Base-by-base conservation (phyloP, 2,113 vertebrate genomes). In the Morphnarchus princeps region DNA sequence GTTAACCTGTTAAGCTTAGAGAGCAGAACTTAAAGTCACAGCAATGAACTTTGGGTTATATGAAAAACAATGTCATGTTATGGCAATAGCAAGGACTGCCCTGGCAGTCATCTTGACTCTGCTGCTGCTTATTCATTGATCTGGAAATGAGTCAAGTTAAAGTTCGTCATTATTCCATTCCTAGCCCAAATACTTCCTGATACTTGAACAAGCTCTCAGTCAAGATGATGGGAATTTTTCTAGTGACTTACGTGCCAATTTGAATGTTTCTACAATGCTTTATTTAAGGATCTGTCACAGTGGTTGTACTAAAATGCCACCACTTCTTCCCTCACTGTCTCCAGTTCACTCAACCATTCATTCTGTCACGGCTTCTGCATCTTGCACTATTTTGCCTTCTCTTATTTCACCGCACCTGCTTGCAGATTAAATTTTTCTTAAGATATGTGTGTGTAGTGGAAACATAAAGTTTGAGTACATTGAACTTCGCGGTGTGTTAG, bases 371-470 rank as follows among this genome's bases (percentile, higher is more conserved):
- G 89, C 87, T 96, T 96, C 91, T 96, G 90, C 93, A 95, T 96
- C 95, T 82, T 87, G 87, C 89, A 94, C 96, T 94, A 9, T 94
- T 95, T 95, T 92, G 82, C 89, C 93, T 95, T 89, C 65, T 90
- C 95, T 88, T 85, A 61, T 66, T 95, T 96, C 74, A 95, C 95
- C 69, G 7, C 79, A 89, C 90, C 67, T 91, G 94, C 92, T 91
- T 95, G 71, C 87, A 93, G 79, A 96, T 80, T 40, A n/a, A 66
- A 11, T 59, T 90, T 76, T 94, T 85, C 87, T 73, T 88, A 77
- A 73, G 72, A 57, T 66, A 17, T 8, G 8, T 80, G 70, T 87
- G 8, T 73, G 59, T 62, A 77, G 32, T 80, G 40, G 49, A 86
- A 94, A 86, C 28, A 6, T 20, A 28, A 54, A 59, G 43, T 65